A percentile compares a stretch with the other conserved stretches of the same genome.
phyloP scores from a whole-genome alignment of 2,797 vertebrate genomes.

The Diglossa cyanea region DNA sequence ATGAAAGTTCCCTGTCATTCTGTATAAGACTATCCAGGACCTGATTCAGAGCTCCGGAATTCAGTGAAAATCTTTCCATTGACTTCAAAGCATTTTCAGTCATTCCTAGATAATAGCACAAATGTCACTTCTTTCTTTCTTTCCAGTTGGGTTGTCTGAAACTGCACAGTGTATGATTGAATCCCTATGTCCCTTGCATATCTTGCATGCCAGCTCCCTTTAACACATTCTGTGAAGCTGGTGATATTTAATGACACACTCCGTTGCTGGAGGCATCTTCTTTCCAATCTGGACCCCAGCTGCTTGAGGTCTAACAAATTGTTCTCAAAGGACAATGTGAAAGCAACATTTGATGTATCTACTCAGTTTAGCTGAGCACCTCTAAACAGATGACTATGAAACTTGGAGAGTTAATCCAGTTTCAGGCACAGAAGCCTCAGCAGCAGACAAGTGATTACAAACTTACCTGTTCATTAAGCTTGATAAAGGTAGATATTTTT shows the following conservation, averaged over 20 bases:
- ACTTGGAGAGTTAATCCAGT: neutral
- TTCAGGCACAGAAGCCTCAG: neutral
- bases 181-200: constrained; percentile 37
- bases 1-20: constrained; percentile 18
- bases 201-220: constrained; percentile 39
- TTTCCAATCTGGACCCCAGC: constrained; percentile 56
- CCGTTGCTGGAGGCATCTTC: constrained; percentile 20
- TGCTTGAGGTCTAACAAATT: neutral
- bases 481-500: neutral
- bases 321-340: neutral
- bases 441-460: neutral
- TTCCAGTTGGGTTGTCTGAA: neutral
- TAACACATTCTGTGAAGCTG: constrained; percentile 52
- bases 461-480: neutral
- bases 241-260: neutral
- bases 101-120: constrained; percentile 26
- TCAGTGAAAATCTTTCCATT: constrained; percentile 2
- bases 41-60: constrained; percentile 12
- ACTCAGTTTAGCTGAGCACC: neutral
- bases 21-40: neutral
- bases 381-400: neutral
- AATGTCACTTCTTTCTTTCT: constrained; percentile 23
- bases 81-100: constrained; percentile 45
- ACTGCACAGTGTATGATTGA: constrained; percentile 8
- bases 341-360: neutral